Percentiles rank a stretch among this genome's conserved stretches.
Evolutionary conservation across 2,888 invertebrate genomes (phyloP).

Genomic region (Xestia xanthographa): DNA sequence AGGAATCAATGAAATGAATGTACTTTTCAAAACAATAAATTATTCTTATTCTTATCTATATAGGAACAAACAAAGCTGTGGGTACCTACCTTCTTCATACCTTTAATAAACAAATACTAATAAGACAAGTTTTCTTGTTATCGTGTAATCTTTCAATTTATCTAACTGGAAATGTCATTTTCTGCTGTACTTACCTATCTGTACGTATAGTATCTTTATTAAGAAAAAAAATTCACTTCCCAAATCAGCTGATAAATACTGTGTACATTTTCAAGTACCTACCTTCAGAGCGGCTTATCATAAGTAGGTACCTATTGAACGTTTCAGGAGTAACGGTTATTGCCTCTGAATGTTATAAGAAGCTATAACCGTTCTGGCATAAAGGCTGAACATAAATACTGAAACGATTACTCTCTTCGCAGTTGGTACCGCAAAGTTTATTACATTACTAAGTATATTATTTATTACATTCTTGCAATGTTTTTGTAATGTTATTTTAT

Average conservation of each 20-base stretch:
- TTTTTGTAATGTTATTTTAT: conserved; percentile 3
- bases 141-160: neutral
- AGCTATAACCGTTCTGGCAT: conserved; percentile 24
- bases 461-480: conserved; percentile 17
- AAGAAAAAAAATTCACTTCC: neutral
- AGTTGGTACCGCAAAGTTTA: conserved; percentile 8
- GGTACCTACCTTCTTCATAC: neutral
- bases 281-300: neutral
- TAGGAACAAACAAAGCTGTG: neutral
- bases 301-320: conserved; percentile 14
- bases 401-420: conserved; percentile 14
- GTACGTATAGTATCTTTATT: no score
- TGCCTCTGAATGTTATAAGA: conserved; percentile 6
- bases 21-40: no score
- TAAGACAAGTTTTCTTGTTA: neutral
- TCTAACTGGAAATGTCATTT: neutral
- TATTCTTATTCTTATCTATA: no score
- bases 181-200: no score
- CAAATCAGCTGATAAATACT: neutral
- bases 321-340: conserved; percentile 40
- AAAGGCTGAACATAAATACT: conserved; percentile 31
- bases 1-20: no score
- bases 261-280: neutral
- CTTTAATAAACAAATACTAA: neutral
- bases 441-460: neutral